Conservation (phyloP, 1,140 invertebrate genomes). For the Sitophilus oryzae region DNA sequence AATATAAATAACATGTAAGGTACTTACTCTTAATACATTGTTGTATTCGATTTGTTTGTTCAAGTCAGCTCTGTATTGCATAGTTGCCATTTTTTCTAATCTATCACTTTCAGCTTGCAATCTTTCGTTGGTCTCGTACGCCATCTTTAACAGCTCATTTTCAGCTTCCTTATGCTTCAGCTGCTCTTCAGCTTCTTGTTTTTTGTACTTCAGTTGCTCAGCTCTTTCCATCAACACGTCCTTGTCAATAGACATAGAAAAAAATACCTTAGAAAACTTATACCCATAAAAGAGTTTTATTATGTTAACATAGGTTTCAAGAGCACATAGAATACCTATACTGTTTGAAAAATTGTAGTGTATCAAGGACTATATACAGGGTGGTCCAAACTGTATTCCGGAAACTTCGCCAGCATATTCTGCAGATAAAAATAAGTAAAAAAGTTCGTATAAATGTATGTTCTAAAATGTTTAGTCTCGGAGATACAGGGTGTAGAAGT, state of each 20-base stretch:
- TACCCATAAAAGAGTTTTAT: conserved; percentile 3
- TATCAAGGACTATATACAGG: background rate
- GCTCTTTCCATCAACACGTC: conserved; percentile 31
- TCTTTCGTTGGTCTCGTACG: conserved; percentile 33
- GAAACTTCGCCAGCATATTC: too few relatives aligned
- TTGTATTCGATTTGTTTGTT: conserved; percentile 40
- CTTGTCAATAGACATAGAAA: conserved; percentile 15
- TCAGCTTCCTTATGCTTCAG: conserved; percentile 35
- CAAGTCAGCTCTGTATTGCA: conserved; percentile 37
- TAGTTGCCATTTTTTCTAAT: conserved; percentile 22
- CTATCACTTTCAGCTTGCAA: conserved; percentile 35
- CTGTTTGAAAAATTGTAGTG: conserved; percentile 2
- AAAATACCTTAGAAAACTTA: background rate
- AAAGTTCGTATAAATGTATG: too few relatives aligned
- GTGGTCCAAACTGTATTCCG: too few relatives aligned
- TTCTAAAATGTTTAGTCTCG: too few relatives aligned
- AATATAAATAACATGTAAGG: background rate
- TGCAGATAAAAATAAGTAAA: too few relatives aligned
- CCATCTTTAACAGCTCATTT: conserved; percentile 34
- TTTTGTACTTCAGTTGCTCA: conserved; percentile 34
- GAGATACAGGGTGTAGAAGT: too few relatives aligned
- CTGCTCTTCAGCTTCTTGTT: conserved; percentile 33
- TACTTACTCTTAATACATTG: conserved; percentile 34
- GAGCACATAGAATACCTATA: too few relatives aligned
- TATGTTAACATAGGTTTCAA: too few relatives aligned